Evolutionary conservation across 2,797 vertebrate genomes (phyloP).

Genomic region (Sebastes ruberrimus): DNA sequence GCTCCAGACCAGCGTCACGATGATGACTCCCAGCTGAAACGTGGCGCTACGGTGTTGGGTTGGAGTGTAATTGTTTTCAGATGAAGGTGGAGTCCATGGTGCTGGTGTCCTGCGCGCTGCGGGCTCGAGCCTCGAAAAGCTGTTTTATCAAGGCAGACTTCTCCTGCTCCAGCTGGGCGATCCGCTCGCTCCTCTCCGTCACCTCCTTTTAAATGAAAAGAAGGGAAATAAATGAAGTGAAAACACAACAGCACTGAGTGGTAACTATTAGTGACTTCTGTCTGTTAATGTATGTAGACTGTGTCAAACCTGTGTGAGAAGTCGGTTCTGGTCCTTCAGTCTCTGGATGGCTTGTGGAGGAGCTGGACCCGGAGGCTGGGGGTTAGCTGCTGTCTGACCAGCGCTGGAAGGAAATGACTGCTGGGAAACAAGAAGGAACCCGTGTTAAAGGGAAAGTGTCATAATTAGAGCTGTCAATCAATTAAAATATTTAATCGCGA

Average conservation of each 20-base stretch:
- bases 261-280: background rate
- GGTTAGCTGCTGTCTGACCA: conserved; percentile 43
- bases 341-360: conserved; percentile 90
- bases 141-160: conserved; percentile 96
- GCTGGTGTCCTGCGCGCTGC: conserved; percentile 83
- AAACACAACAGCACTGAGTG: background rate
- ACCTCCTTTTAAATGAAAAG: conserved; percentile 85
- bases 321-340: conserved; percentile 95
- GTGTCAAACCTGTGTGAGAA: conserved; percentile 90
- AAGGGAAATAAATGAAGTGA: background rate
- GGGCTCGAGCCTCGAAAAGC: conserved; percentile 92
- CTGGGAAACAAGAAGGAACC: conserved; percentile 18
- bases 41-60: background rate
- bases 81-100: conserved; percentile 96
- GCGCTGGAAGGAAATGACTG: conserved; percentile 74
- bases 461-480: background rate
- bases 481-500: too few species aligned
- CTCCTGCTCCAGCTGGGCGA: conserved; percentile 95
- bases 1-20: conserved; percentile 1
- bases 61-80: conserved; percentile 69
- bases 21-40: conserved; percentile 6
- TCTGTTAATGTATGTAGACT: background rate
- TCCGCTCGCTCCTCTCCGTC: conserved; percentile 90
- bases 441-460: background rate
- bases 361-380: conserved; percentile 67